Evolutionary conservation across 1,140 invertebrate species (phyloP).

Genomic region (Pseudachorutes palmiensis): DNA sequence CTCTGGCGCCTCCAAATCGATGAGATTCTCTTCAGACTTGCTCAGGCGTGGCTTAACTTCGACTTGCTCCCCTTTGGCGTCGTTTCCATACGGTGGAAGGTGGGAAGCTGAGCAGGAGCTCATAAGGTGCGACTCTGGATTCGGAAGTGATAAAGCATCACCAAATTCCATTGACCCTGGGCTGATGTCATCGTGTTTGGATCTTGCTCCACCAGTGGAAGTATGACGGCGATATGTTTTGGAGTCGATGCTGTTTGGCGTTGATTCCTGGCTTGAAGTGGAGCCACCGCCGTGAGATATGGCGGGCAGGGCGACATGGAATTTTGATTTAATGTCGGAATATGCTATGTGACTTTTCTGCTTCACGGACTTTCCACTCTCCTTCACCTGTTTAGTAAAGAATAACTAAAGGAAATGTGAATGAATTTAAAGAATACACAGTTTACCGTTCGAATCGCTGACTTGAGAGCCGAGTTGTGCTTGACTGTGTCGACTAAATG

Average conservation of each 20-base stretch:
- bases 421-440: background rate
- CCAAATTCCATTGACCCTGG: slow-evolving; percentile 24
- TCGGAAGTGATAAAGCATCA: background rate
- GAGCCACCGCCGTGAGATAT: background rate
- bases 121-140: slow-evolving; percentile 14
- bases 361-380: slow-evolving; percentile 59
- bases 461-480: slow-evolving; percentile 73
- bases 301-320: slow-evolving; percentile 22
- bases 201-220: background rate
- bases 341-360: slow-evolving; percentile 32
- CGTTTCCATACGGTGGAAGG: slow-evolving; percentile 11
- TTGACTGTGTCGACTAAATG: slow-evolving; percentile 46
- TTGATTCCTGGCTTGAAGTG: background rate
- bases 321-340: slow-evolving; percentile 34
- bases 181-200: too few species aligned
- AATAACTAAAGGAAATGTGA: slow-evolving; percentile 18
- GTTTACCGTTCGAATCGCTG: slow-evolving; percentile 69
- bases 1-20: slow-evolving; percentile 36
- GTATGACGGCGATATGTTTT: slow-evolving; percentile 22
- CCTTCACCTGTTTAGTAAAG: slow-evolving; percentile 55
- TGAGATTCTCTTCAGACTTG: slow-evolving; percentile 37
- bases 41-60: slow-evolving; percentile 26
- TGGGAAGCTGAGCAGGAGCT: slow-evolving; percentile 24
- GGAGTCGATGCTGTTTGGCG: background rate
- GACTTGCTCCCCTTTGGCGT: background rate